These are phyloP conservation scores for Lerema accius DNA, from an alignment of 1,140 invertebrate genomes.

Conservation along the genomic window DNA sequence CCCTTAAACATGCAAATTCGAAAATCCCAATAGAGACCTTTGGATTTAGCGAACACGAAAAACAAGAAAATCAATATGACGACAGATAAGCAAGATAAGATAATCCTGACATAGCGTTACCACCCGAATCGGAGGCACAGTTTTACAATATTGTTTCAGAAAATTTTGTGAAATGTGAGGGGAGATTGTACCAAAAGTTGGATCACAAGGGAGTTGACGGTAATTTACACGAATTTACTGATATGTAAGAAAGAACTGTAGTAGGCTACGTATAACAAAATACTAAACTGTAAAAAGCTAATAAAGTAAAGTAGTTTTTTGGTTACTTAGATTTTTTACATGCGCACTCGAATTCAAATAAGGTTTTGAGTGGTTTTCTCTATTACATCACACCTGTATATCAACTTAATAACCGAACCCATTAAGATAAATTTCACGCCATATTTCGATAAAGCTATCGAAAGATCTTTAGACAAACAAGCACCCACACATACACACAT, in stretches of 20 bases:
- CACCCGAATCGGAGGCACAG: constrained; percentile 20
- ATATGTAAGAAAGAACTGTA: not conserved
- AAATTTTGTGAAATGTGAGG: constrained; percentile 21
- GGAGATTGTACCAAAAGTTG: constrained; percentile 18
- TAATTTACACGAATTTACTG: not conserved
- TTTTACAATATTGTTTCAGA: constrained; percentile 22
- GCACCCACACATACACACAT: no score
- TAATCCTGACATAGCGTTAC: constrained; percentile 30
- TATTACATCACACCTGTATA: no score
- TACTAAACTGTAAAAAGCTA: no score
- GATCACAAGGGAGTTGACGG: not conserved
- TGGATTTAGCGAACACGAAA: constrained; percentile 28
- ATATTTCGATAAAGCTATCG: no score
- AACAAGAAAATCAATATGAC: constrained; percentile 31
- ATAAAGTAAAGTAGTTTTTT: no score
- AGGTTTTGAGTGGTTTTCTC: no score
- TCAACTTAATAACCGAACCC: no score
- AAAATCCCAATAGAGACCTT: constrained; percentile 26
- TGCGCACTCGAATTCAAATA: no score
- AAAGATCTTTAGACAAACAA: no score
- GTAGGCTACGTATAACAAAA: no score
- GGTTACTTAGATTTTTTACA: no score
- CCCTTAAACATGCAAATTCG: constrained; percentile 22
- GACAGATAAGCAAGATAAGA: constrained; percentile 31
- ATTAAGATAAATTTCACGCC: no score